Percentiles rank a stretch among this genome's conserved stretches.
Evolutionary conservation across 1,140 invertebrate species (phyloP).

Genomic region (Cecropterus lyciades): DNA sequence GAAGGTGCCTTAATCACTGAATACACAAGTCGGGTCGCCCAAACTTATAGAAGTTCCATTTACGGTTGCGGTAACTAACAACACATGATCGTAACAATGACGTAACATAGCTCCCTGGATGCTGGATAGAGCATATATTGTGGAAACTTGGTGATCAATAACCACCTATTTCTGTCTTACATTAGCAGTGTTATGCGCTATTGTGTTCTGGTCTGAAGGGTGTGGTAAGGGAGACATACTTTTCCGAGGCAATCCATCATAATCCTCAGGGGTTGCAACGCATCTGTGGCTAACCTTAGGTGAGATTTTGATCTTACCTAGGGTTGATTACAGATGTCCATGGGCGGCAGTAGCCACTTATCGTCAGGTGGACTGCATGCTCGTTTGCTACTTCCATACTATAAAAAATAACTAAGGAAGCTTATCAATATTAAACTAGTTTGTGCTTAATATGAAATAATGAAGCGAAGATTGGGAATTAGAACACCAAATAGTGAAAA

Average conservation of each 20-base stretch:
- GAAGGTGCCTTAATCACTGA: conserved; percentile 29
- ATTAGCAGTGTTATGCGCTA: too few species aligned
- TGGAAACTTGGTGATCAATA: conserved; percentile 57
- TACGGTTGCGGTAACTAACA: conserved; percentile 31
- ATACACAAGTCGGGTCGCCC: conserved; percentile 19
- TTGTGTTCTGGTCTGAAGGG: too few species aligned
- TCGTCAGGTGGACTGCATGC: too few species aligned
- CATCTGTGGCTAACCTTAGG: too few species aligned
- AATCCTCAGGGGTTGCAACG: too few species aligned
- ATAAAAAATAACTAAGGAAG: conserved; percentile 32
- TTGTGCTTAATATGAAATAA: conserved; percentile 28
- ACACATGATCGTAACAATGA: conserved; percentile 39
- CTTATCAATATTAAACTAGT: conserved; percentile 28
- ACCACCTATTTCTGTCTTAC: too few species aligned
- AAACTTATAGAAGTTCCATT: conserved; percentile 32
- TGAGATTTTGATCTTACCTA: too few species aligned
- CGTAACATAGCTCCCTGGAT: conserved; percentile 18
- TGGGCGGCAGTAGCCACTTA: too few species aligned
- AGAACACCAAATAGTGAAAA: conserved; percentile 9
- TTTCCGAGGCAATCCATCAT: too few species aligned
- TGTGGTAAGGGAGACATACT: too few species aligned
- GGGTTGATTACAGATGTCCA: too few species aligned
- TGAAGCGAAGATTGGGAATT: conserved; percentile 10
- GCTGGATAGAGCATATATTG: conserved; percentile 49
- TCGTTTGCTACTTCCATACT: too few species aligned